These are phyloP conservation scores for Augochlora pura DNA, from an alignment of 1,140 invertebrate species.

Conservation along the genomic window DNA sequence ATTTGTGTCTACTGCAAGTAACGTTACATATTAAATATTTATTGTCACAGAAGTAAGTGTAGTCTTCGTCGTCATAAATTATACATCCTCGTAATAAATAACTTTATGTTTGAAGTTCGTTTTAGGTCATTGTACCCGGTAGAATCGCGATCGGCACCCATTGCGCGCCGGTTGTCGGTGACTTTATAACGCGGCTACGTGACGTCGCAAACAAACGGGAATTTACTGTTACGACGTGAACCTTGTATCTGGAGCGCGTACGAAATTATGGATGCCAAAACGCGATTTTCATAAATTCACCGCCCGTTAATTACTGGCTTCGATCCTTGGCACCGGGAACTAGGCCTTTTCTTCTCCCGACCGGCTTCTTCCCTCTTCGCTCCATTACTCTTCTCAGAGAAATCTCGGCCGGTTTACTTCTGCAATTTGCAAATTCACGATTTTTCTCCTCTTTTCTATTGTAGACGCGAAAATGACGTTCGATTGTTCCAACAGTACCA, in stretches of 20 bases:
- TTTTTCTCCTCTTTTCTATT: no score
- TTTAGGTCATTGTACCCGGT: no score
- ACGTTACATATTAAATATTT: no score
- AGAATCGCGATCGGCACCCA: constrained; percentile 7
- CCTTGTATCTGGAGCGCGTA: background rate
- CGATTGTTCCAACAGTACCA: no score
- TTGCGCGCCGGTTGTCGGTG: background rate
- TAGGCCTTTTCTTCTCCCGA: background rate
- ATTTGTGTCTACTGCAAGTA: no score
- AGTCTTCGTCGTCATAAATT: no score
- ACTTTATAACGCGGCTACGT: background rate
- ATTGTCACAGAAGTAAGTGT: no score
- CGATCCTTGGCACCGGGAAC: constrained; percentile 14
- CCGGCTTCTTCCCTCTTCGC: background rate
- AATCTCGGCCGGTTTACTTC: background rate
- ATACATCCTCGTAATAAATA: no score
- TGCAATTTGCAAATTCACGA: no score
- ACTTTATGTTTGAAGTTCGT: no score
- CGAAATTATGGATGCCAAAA: constrained; percentile 1
- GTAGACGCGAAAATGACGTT: no score
- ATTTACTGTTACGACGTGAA: constrained; percentile 12
- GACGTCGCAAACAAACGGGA: constrained; percentile 17
- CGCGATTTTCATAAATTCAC: constrained; percentile 18
- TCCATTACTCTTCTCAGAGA: background rate
- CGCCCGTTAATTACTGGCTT: constrained; percentile 14